phyloP scores from a whole-genome alignment of 2,888 invertebrate genomes.

The Himalopsyche kuldschensis region DNA sequence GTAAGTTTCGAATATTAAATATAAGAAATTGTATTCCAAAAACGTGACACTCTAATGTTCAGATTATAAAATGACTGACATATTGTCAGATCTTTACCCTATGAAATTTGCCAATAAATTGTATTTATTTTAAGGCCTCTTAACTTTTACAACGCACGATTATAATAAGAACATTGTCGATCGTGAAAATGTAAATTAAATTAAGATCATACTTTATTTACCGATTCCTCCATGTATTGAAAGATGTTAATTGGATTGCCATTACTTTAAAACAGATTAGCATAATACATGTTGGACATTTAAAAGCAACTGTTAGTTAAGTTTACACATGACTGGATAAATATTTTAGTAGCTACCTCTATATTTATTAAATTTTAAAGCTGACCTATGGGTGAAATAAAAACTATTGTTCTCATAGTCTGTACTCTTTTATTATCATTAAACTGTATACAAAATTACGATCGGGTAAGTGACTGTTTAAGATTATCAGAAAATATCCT shows the following conservation, averaged over 20 bases:
- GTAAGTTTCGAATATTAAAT: not conserved
- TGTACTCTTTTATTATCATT: constrained; percentile 19
- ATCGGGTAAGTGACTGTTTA: constrained; percentile 21
- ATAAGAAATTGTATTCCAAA: not conserved
- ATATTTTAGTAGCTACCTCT: constrained; percentile 23
- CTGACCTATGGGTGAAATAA: constrained; percentile 19
- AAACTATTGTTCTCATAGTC: constrained; percentile 28
- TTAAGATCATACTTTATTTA: not conserved
- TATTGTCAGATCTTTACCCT: not conserved
- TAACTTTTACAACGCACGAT: not conserved
- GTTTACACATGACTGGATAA: constrained; percentile 15
- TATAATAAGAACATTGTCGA: not conserved
- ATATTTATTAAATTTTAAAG: constrained; percentile 36
- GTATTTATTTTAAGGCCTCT: not conserved
- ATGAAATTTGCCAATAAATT: not conserved
- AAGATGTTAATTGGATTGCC: not conserved
- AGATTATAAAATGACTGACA: not conserved
- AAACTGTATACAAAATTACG: constrained; percentile 18
- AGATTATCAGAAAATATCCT: constrained; percentile 23
- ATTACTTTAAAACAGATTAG: not conserved
- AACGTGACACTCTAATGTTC: not conserved
- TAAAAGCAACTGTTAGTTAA: not conserved
- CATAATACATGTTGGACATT: not conserved
- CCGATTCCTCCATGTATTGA: not conserved
- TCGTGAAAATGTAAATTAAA: not conserved